Percentiles rank a stretch among this genome's conserved stretches.
Conservation (phyloP, 2,113 vertebrate species). For the Dasypus novemcinctus region DNA sequence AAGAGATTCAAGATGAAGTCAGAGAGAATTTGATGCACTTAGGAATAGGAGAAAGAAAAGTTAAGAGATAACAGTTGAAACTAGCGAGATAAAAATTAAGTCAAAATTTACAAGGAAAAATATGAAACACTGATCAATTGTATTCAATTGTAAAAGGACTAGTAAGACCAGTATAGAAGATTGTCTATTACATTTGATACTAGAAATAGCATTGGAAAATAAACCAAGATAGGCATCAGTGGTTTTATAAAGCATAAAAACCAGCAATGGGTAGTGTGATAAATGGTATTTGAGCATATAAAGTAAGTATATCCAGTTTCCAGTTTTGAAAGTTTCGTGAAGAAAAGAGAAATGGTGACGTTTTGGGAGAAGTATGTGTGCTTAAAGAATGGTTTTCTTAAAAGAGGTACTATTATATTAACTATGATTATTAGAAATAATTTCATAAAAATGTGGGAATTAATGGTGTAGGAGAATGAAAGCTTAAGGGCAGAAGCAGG, state of each 20-base stretch:
- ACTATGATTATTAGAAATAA: neutral
- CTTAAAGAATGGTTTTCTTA: neutral
- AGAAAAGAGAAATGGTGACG: neutral
- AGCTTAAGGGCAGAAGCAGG: no score
- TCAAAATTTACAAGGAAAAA: neutral
- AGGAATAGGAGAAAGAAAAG: neutral
- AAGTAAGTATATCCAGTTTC: neutral
- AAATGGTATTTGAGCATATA: neutral
- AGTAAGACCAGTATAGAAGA: neutral
- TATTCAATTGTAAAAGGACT: neutral
- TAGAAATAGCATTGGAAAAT: neutral
- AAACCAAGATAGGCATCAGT: neutral
- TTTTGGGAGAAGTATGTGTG: neutral
- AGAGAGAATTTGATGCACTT: no score
- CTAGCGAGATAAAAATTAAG: neutral
- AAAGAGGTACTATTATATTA: neutral
- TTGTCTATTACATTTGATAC: rapidly evolving
- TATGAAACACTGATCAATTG: neutral
- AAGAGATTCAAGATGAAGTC: no score
- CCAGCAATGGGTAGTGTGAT: neutral
- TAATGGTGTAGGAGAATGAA: neutral
- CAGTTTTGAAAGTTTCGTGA: neutral
- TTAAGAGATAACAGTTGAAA: neutral
- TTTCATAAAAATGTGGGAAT: neutral
- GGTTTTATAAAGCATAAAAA: neutral